phyloP scores from a whole-genome alignment of 2,797 vertebrate genomes.

The Eupleurogrammus muticus region DNA sequence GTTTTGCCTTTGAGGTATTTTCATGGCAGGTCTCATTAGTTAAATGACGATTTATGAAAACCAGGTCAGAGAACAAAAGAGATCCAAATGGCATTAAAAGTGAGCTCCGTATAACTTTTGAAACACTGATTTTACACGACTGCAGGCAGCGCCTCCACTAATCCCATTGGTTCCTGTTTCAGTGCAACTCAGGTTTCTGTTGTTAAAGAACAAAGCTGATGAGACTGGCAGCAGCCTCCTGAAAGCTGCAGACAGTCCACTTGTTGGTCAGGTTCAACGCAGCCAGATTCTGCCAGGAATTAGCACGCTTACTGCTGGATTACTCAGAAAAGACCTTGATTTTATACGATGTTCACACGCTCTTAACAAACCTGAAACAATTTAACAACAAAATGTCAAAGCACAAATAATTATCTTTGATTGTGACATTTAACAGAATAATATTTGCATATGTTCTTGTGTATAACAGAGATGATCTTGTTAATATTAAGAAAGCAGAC shows the following conservation, averaged over 20 bases:
- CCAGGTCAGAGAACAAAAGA: slow-evolving; percentile 25
- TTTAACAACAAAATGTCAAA: not conserved
- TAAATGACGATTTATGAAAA: slow-evolving; percentile 29
- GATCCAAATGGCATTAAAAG: slow-evolving; percentile 24
- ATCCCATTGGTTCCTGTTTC: slow-evolving; percentile 41
- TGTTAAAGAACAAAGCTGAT: slow-evolving; percentile 46
- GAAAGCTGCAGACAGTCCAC: slow-evolving; percentile 19
- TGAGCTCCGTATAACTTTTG: slow-evolving; percentile 17
- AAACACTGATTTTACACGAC: slow-evolving; percentile 28
- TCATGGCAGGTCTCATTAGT: too few species aligned
- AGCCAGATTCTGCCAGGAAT: slow-evolving; percentile 31
- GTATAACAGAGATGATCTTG: not conserved
- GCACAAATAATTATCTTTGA: not conserved
- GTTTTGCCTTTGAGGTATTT: too few species aligned
- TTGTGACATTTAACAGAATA: not conserved
- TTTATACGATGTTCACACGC: not conserved
- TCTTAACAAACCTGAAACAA: not conserved
- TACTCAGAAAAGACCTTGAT: not conserved
- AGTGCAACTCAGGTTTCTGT: slow-evolving; percentile 16
- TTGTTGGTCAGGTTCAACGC: slow-evolving; percentile 8
- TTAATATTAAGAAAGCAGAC: slow-evolving; percentile 7
- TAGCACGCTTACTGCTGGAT: slow-evolving; percentile 31
- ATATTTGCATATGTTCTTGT: not conserved
- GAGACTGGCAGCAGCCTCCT: slow-evolving; percentile 27
- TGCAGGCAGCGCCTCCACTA: slow-evolving; percentile 33